Base-by-base conservation (phyloP, 2,888 invertebrate genomes). In the Cabera pusaria region DNA sequence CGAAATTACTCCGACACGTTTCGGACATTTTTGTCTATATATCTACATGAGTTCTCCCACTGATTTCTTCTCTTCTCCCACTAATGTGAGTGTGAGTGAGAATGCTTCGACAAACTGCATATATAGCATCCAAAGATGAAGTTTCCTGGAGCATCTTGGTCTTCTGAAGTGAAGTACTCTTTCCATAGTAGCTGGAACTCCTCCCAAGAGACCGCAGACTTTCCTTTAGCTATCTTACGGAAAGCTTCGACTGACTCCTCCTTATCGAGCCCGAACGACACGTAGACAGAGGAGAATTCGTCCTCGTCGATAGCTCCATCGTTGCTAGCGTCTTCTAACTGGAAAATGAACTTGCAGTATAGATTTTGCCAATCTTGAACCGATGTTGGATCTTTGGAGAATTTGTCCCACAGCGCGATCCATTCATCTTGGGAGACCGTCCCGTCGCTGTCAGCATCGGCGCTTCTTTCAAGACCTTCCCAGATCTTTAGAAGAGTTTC, bases 271-370 rank as follows among this genome's bases (percentile, higher is more conserved):
- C 96, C 96, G 64, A 96, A 96, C 60, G 93, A 93, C 36, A 91
- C 93, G 73, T 95, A 95, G 9, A 96, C 95, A 17, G 94, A 91
- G 2, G 93, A 93, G 76, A 96, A 97, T 72, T 97, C 97, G 7
- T 93, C 92, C 37, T 92, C 93, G 72, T 97, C 97, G 59, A 97
- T 96, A 0, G 64, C 58, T 0, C 81, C 83, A 64, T 97, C 97
- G 38, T 93, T 94, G 60, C 95, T 95, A 26, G 96, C 94, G 65
- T 97, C 97, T 76, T 96, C 95, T 40, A 96, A 85, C 58, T 95
- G 93, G 73, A 97, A 97, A 92, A 96, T 95, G 75, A 96, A 95
- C 68, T 94, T 93, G 92, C 95, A 93, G 81, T 96, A 97, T 34
- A 93, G 90, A 56, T 91, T 93, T 74, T 96, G 96, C 96, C 96